phyloP scores from a whole-genome alignment of 2,888 invertebrate genomes.

The Strigamia transsilvanica region DNA sequence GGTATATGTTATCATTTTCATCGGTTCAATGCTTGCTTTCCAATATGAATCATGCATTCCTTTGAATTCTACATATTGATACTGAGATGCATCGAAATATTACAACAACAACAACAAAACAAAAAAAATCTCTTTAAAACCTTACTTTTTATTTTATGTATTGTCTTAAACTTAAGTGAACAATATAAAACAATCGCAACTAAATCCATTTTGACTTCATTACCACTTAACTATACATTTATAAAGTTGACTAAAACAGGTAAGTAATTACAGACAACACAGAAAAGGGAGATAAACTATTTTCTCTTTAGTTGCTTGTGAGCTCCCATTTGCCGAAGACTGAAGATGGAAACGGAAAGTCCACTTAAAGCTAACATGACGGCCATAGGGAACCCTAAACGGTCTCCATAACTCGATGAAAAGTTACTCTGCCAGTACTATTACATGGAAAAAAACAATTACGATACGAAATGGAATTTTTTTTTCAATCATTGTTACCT shows the following conservation, averaged over 20 bases:
- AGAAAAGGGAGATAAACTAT: background rate
- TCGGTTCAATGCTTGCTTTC: background rate
- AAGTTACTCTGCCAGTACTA: conserved; percentile 36
- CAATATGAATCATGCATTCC: background rate
- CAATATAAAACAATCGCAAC: no score
- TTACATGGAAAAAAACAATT: background rate
- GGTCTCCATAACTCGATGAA: conserved; percentile 9
- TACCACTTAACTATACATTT: background rate
- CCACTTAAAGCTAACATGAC: conserved; percentile 41
- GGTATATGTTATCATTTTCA: background rate
- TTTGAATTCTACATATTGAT: background rate
- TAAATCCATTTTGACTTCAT: no score
- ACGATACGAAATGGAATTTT: background rate
- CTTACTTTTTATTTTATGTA: background rate
- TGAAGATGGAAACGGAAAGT: conserved; percentile 48
- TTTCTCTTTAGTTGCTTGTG: background rate
- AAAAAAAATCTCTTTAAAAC: background rate
- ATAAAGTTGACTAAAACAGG: background rate
- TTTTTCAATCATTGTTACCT: background rate
- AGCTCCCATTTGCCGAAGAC: conserved; percentile 48
- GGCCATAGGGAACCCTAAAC: conserved; percentile 38
- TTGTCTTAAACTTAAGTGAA: background rate
- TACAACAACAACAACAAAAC: background rate
- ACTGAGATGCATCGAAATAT: background rate
- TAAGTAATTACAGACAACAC: background rate